Base-by-base conservation (phyloP, 30 jellyfish, hydroid and myxozoan genomes). In the Calvadosia cruxmelitensis region DNA sequence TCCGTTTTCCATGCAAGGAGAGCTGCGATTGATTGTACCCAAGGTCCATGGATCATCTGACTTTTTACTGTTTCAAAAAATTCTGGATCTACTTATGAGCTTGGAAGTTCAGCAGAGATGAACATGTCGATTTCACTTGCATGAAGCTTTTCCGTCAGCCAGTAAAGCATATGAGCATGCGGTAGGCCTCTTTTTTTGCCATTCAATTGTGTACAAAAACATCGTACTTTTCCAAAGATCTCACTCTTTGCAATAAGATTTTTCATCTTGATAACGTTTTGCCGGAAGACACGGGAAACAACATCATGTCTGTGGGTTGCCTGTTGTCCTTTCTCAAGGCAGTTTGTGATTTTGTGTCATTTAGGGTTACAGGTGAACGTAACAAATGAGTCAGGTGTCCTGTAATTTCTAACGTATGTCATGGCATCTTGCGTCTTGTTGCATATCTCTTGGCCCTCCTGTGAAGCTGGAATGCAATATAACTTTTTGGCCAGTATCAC, bases 141-240 rank as follows among this genome's bases (percentile, higher is more conserved):
- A n/a, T 66, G 68, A 16, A 66, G 12, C 29, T 29, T 66, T 5
- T 66, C 70, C 27, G 69, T 27, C 12, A 27, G 69, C 69, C 75
- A 66, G 16, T 5, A 20, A 10, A 42, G 57, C 10, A 61, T 61
- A 23, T 61, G 70, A 5, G 70, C 70, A 61, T 61, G 49, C 49
- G 70, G 31, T 28, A 61, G 49, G 10, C 70, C 70, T 61, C 70
- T 10, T 27, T 57, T 62, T 66, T 66, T 66, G 75, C 75, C 75
- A 66, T 66, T 66, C 75, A 66, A 66, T 29, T 24, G 68, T 29
- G 29, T 32, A 66, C 75, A 66, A 7, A 31, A 7, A 35, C 70
- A 5, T 3, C 68, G 10, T 3, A 35, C 71, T 7, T 12, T n/a
- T 3, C 75, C 75, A 66, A 24, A 66, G 27, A 66, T 26, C 10